A percentile compares a stretch with the other conserved stretches of the same genome.
Evolutionary conservation across 1,140 invertebrate genomes (phyloP).

Genomic region (Pseudobourletiella spinata): DNA sequence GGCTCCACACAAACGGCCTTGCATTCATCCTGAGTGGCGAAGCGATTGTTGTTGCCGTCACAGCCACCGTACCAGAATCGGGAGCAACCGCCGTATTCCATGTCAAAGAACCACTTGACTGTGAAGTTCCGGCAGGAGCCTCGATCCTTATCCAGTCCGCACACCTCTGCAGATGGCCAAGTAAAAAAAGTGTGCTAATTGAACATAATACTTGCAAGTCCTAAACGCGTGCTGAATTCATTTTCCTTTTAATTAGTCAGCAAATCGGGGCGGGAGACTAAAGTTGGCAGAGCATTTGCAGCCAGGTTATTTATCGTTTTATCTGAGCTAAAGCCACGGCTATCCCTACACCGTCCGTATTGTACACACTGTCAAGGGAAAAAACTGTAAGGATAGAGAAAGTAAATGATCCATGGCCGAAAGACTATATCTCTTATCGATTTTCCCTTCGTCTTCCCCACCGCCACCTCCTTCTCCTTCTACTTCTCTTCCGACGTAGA

Average conservation of each 20-base stretch:
- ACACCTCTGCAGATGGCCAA: slow-evolving; percentile 54
- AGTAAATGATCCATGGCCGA: neutral
- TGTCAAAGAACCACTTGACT: slow-evolving; percentile 82
- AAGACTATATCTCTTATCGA: slow-evolving; percentile 2
- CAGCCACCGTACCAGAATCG: slow-evolving; percentile 82
- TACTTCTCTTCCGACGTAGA: neutral
- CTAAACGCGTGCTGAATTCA: too few relatives aligned
- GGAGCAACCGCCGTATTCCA: slow-evolving; percentile 75
- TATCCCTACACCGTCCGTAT: too few relatives aligned
- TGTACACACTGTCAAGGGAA: too few relatives aligned
- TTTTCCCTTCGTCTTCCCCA: neutral
- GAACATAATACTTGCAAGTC: too few relatives aligned
- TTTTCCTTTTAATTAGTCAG: too few relatives aligned
- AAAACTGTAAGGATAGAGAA: too few relatives aligned
- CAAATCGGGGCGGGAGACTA: too few relatives aligned
- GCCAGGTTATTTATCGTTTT: too few relatives aligned
- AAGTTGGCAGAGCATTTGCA: too few relatives aligned
- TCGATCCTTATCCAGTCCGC: slow-evolving; percentile 61
- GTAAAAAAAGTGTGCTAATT: too few relatives aligned
- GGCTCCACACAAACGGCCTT: slow-evolving; percentile 76
- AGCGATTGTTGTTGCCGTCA: slow-evolving; percentile 82
- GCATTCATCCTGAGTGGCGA: slow-evolving; percentile 76
- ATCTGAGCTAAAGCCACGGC: too few relatives aligned
- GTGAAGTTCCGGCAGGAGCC: slow-evolving; percentile 74
- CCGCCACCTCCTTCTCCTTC: neutral